A percentile compares a stretch with the other conserved stretches of the same genome.
Conservation (phyloP, 2,797 vertebrate species). For the Pitangus sulphuratus region DNA sequence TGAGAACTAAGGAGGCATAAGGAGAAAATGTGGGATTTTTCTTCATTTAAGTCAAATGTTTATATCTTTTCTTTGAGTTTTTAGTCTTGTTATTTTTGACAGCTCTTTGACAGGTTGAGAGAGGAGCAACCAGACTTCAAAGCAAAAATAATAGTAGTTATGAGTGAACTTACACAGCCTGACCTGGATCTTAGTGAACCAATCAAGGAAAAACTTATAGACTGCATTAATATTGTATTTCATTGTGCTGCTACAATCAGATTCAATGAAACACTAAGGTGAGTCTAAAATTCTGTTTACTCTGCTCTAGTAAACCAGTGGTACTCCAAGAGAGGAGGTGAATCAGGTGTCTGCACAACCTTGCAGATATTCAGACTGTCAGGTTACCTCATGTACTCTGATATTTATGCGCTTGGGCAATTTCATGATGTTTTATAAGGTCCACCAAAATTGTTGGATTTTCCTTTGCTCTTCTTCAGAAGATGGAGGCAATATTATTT, state of each 20-base stretch:
- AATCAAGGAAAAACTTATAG: constrained; percentile 84
- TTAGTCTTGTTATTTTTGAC: neutral
- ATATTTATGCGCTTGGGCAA: neutral
- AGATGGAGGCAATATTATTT: neutral
- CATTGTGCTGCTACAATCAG: constrained; percentile 96
- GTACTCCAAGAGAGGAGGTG: neutral
- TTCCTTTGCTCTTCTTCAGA: neutral
- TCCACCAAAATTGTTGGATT: neutral
- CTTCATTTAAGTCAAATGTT: neutral
- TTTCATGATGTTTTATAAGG: neutral
- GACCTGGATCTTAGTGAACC: constrained; percentile 87
- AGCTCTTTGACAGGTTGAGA: constrained; percentile 93
- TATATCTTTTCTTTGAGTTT: neutral
- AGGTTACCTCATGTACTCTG: neutral
- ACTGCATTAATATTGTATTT: constrained; percentile 88
- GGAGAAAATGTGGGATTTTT: neutral
- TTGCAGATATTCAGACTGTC: neutral
- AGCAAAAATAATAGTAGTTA: constrained; percentile 89
- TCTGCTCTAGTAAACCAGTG: neutral
- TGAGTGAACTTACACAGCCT: constrained; percentile 89
- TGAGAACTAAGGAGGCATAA: neutral
- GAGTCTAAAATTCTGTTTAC: constrained; percentile 52
- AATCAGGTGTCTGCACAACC: neutral
- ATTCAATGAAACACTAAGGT: constrained; percentile 96
- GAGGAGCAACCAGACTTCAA: constrained; percentile 91